Evolutionary conservation across 1,140 invertebrate species (phyloP), one percentile per base, ranked within the genome.

Genomic region (Chlorops oryzae): DNA sequence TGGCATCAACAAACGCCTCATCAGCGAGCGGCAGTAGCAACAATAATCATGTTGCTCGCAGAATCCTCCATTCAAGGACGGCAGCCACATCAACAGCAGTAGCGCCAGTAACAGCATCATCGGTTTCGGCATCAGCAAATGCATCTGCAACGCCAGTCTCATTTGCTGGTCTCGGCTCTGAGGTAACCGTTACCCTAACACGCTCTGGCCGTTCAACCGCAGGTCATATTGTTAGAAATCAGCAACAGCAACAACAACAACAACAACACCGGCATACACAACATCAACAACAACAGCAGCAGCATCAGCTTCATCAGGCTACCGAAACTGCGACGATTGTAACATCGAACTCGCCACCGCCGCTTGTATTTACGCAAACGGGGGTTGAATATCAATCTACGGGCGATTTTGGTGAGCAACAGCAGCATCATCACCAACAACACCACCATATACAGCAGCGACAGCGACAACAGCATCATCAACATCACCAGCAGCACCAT

Each of bases 181-280:
- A 69, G 57, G 65, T 69, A 54, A 69, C 65, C 6, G 65, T 69
- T 27, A 69, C 65, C 3, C 10, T 69, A 50, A 69, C 65, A 49
- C 65, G 65, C 37, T 66, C 58, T 42, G 65, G 60, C 55, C 61
- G 64, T 47, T 56, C 63, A 32, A 53, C 65, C 65, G 63, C 65
- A 52, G 65, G 61, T 69, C 65, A 69, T 69, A 69, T 69, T 69
- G 66, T 69, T 57, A 56, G 65, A 46, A 65, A 69, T 47, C 27
- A 20, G 7, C 37, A 39, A 9, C 40, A 42, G 7, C 7, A 38
- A 15, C 41, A 22, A 24, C 41, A 24, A 20, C 41, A 24, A 52
- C 59, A 63, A 49, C 58, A 59, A 50, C 58, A 47, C 45, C 55
- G 47, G 21, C 57, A 50, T 25, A 59, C 35, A 42, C 54, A 57